Conservation (phyloP, 2,113 vertebrate genomes). For the Scortum barcoo region DNA sequence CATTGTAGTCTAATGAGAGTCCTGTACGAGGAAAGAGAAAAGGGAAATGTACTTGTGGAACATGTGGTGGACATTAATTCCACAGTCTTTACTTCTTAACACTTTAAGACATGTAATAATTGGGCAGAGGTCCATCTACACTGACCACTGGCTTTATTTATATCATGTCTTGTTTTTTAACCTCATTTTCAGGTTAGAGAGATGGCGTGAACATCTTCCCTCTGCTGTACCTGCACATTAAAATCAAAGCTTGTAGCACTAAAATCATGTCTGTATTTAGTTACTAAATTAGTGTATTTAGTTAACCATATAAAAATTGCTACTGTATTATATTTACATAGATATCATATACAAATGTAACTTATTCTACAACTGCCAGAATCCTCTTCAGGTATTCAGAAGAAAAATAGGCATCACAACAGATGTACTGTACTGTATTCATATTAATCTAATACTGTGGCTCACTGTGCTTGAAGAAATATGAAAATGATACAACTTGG, state of each 20-base stretch:
- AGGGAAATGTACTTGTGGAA: conserved; percentile 13
- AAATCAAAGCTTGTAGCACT: background rate
- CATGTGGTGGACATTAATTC: background rate
- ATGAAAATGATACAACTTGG: background rate
- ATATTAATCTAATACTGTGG: background rate
- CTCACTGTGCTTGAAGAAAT: background rate
- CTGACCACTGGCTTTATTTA: background rate
- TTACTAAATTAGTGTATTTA: no score
- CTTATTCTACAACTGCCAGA: conserved; percentile 22
- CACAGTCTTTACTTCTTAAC: background rate
- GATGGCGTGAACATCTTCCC: background rate
- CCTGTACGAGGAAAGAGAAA: background rate
- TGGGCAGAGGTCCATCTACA: background rate
- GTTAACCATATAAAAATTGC: background rate
- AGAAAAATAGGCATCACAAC: background rate
- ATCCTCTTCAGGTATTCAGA: conserved; percentile 12
- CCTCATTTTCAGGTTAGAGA: background rate
- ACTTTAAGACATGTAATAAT: background rate
- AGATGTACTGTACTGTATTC: conserved; percentile 2
- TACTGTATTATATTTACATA: conserved; percentile 19
- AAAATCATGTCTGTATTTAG: background rate
- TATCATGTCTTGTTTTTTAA: background rate
- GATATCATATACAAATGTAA: background rate
- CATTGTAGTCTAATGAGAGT: background rate
- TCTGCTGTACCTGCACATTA: background rate